A percentile compares a stretch with the other conserved stretches of the same genome.
These are phyloP conservation scores for Terrapene triunguis DNA, from an alignment of 2,113 vertebrate genomes.

Conservation along the genomic window DNA sequence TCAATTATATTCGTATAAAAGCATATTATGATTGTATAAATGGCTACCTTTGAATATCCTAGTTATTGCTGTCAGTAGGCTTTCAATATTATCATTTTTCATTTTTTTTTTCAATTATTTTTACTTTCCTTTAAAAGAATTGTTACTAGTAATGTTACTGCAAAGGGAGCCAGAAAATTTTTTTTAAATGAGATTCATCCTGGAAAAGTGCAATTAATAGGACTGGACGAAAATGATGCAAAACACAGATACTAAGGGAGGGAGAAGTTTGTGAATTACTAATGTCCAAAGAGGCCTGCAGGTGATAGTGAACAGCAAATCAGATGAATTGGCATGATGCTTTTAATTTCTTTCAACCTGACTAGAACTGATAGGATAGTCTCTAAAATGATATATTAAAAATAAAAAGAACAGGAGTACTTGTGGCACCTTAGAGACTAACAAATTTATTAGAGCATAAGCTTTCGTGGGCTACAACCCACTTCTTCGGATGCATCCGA, in stretches of 20 bases:
- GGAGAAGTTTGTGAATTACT: background rate
- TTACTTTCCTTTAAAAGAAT: background rate
- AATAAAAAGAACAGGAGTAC: too few relatives aligned
- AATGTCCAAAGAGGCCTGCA: background rate
- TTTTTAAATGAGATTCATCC: background rate
- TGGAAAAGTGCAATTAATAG: conserved; percentile 37
- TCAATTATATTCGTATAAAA: background rate
- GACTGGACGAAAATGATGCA: background rate
- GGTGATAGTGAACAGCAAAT: background rate
- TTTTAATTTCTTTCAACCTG: background rate
- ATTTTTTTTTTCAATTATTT: conserved; percentile 52
- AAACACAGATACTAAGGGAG: background rate
- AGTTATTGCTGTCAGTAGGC: conserved; percentile 43
- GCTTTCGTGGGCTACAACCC: too few relatives aligned
- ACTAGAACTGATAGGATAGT: background rate
- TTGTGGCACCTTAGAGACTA: too few relatives aligned
- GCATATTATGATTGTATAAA: background rate
- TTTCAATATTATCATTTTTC: conserved; percentile 35
- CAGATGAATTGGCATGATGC: background rate
- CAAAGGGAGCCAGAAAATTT: background rate
- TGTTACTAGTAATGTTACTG: background rate
- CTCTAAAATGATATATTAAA: background rate
- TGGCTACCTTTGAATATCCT: background rate
- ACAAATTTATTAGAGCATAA: too few relatives aligned
- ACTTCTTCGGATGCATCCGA: too few relatives aligned